A percentile compares a stretch with the other conserved stretches of the same genome.
phyloP scores from a whole-genome alignment of 1,140 invertebrate species.

The Holcopasites calliopsidis region DNA sequence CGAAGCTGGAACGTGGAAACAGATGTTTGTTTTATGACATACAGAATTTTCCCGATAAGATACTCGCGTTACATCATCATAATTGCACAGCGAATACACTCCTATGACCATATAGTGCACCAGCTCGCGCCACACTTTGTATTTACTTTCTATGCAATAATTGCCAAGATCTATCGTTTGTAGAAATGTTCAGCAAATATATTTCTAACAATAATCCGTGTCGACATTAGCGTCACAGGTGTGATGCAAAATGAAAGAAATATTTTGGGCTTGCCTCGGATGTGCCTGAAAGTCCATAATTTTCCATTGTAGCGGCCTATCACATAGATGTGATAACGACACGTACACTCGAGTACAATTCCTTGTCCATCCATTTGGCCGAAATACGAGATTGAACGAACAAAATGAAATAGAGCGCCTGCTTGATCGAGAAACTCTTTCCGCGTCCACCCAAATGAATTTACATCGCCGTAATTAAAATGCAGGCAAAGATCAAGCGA shows the following conservation, averaged over 20 bases:
- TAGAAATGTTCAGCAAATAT: background rate
- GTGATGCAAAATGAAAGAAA: conserved; percentile 4
- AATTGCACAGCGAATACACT: conserved; percentile 20
- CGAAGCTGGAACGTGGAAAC: background rate
- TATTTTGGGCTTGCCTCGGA: background rate
- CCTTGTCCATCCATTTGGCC: background rate
- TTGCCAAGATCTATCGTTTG: background rate
- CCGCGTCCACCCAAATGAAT: background rate
- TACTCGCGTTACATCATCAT: conserved; percentile 30
- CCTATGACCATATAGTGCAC: background rate
- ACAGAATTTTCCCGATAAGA: conserved; percentile 22
- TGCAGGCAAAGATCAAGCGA: conserved; percentile 22
- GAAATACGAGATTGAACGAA: background rate
- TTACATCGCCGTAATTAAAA: conserved; percentile 46
- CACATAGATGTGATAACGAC: background rate
- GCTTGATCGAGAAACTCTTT: background rate
- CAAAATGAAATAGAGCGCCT: too few species aligned
- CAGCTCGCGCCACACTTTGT: conserved; percentile 4
- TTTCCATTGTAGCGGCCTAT: background rate
- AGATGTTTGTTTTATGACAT: background rate
- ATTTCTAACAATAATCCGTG: background rate
- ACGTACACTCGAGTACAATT: background rate
- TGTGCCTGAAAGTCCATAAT: background rate
- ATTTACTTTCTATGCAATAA: conserved; percentile 12
- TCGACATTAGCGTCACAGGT: background rate